phyloP scores from a whole-genome alignment of 2,888 invertebrate species.

The Automeris io region DNA sequence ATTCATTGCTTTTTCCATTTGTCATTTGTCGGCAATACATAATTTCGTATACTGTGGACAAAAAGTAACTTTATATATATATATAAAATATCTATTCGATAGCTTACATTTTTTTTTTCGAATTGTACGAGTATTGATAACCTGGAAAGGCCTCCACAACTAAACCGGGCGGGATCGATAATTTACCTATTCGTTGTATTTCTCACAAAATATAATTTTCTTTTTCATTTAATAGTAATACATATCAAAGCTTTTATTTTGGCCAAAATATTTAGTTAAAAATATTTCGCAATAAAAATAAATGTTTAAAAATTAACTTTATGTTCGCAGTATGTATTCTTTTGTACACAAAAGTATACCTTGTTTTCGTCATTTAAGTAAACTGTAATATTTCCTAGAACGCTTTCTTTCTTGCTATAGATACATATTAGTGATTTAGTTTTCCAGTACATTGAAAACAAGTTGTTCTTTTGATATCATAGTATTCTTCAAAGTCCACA shows the following conservation, averaged over 20 bases:
- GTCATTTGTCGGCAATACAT: slow-evolving; percentile 66
- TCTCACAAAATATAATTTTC: too few relatives aligned
- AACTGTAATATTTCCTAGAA: not conserved
- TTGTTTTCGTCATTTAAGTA: not conserved
- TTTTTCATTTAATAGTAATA: too few relatives aligned
- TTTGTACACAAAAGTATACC: not conserved
- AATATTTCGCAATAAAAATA: not conserved
- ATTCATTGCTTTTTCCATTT: slow-evolving; percentile 50
- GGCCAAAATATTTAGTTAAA: too few relatives aligned
- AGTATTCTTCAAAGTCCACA: slow-evolving; percentile 31
- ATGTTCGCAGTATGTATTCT: not conserved
- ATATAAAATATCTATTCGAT: not conserved
- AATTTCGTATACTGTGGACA: slow-evolving; percentile 38
- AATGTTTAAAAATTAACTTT: not conserved
- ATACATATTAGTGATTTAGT: not conserved
- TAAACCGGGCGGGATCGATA: too few relatives aligned
- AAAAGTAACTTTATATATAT: slow-evolving; percentile 7
- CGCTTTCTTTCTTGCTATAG: not conserved
- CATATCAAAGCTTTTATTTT: too few relatives aligned
- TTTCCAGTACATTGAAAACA: not conserved
- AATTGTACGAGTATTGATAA: too few relatives aligned
- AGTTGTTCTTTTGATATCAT: slow-evolving; percentile 36
- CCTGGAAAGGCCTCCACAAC: too few relatives aligned
- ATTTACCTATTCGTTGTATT: too few relatives aligned
- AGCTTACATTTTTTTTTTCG: too few relatives aligned